Evolutionary conservation across 1,140 invertebrate genomes (phyloP), one percentile per base, ranked within the genome.

Genomic region (Magallana gigas): DNA sequence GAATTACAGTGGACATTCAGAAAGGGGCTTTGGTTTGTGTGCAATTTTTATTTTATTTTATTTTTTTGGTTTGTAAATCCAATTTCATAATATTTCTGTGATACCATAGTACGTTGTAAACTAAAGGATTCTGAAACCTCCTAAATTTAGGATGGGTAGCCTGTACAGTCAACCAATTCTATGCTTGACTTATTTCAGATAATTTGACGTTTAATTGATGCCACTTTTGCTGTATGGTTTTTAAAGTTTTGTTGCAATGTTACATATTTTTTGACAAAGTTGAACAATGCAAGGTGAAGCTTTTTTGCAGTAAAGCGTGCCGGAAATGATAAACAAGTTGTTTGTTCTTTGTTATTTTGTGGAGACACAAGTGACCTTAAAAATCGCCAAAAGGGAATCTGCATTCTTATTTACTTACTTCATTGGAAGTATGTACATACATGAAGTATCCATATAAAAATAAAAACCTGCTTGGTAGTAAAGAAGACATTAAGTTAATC

Each of bases 281-380:
- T 86, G 71, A 86, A 89, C 85, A 89, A 89, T 89, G 88, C 88
- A 89, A 87, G 86, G 80, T 81, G 82, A 86, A 88, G 85, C 48
- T 83, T 85, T 89, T 89, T 89, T 89, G 88, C 88, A 89, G 88
- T 89, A 89, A 89, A 89, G 88, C 86, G 88, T 89, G 88, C 82
- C 85, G 84, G 85, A 87, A 86, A 89, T 56, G 18, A 29, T 48
- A 29, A 23, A 83, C 18, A 18, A 68, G 14, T 85, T 48, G 85
- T 80, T 76, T 86, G 60, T 86, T 86, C 6, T 86, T 29, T 57
- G 9, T 76, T 58, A 9, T 8, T 23, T 16, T 58, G 56, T 58
- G 16, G 16, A 16, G 36, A 48, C 36, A 48, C 36, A 48, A 48
- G 23, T 23, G 23, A 48, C 36, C 36, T 48, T 48, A 48, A 2